Percentiles rank a stretch among this genome's conserved stretches.
phyloP scores from a whole-genome alignment of 2,888 invertebrate genomes.

The Petrolisthes manimaculis region DNA sequence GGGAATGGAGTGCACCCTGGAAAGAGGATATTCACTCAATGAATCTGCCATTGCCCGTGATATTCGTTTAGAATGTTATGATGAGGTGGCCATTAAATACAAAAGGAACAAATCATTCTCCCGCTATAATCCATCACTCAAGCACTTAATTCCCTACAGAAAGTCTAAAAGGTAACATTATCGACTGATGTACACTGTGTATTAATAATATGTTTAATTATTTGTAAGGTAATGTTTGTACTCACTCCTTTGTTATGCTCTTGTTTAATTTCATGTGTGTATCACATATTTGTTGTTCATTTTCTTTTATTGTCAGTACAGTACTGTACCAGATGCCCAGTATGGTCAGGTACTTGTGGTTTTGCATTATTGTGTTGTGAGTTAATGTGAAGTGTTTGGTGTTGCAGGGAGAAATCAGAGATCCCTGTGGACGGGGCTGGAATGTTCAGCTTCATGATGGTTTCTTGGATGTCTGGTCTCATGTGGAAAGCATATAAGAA shows the following conservation, averaged over 20 bases:
- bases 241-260: neutral
- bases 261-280: neutral
- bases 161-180: conserved; percentile 43
- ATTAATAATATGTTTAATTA: neutral
- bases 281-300: neutral
- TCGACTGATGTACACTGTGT: neutral
- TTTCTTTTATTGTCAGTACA: neutral
- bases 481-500: conserved; percentile 73
- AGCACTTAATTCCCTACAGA: conserved; percentile 63
- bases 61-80: conserved; percentile 51
- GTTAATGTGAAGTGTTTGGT: conserved; percentile 9
- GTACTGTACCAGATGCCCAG: neutral
- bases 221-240: neutral
- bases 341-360: neutral
- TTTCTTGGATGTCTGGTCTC: conserved; percentile 73
- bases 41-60: conserved; percentile 55
- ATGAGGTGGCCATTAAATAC: conserved; percentile 61
- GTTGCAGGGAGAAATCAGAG: conserved; percentile 67
- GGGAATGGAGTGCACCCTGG: conserved; percentile 65
- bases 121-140: conserved; percentile 55
- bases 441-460: conserved; percentile 73
- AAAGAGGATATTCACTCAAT: conserved; percentile 64
- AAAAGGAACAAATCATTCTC: conserved; percentile 40
- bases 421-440: conserved; percentile 72
- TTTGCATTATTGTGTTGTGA: neutral